Percentiles rank a stretch among this genome's conserved stretches.
These are phyloP conservation scores for Nomada goodeniana DNA, from an alignment of 2,888 invertebrate species.

Conservation along the genomic window DNA sequence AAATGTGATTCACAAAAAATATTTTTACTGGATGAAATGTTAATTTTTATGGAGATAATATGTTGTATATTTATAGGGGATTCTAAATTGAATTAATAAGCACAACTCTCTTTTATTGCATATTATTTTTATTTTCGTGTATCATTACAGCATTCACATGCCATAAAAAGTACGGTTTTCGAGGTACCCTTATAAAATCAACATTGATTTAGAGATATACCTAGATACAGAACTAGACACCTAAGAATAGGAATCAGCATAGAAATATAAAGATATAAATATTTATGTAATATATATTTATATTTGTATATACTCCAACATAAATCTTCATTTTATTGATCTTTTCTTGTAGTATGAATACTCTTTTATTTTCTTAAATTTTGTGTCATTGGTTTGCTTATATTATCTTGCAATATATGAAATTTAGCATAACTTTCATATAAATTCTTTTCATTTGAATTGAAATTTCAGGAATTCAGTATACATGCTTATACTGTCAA, in stretches of 20 bases:
- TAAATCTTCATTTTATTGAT: slow-evolving; percentile 21
- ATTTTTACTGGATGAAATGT: slow-evolving; percentile 70
- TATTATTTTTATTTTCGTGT: slow-evolving; percentile 31
- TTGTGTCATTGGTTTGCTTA: slow-evolving; percentile 30
- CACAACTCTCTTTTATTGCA: slow-evolving; percentile 32
- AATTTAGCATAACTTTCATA: slow-evolving; percentile 26
- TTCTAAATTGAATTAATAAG: slow-evolving; percentile 57
- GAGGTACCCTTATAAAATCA: slow-evolving; percentile 35
- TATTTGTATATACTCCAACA: slow-evolving; percentile 42
- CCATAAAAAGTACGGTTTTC: slow-evolving; percentile 43
- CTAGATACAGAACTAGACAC: slow-evolving; percentile 52
- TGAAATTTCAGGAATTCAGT: slow-evolving; percentile 23
- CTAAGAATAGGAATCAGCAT: slow-evolving; percentile 54
- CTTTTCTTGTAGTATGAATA: slow-evolving; percentile 28
- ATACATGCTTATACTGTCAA: slow-evolving; percentile 24
- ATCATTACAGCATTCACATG: slow-evolving; percentile 35
- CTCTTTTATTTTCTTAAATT: slow-evolving; percentile 24
- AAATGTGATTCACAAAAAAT: slow-evolving; percentile 64
- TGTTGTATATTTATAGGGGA: slow-evolving; percentile 66
- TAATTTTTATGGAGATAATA: slow-evolving; percentile 69
- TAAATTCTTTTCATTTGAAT: slow-evolving; percentile 25
- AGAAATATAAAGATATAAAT: slow-evolving; percentile 51
- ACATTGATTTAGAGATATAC: slow-evolving; percentile 56
- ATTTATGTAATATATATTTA: slow-evolving; percentile 47
- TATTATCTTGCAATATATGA: slow-evolving; percentile 38